phyloP scores from a whole-genome alignment of 2,797 vertebrate genomes.

The Sebastes taczanowskii region DNA sequence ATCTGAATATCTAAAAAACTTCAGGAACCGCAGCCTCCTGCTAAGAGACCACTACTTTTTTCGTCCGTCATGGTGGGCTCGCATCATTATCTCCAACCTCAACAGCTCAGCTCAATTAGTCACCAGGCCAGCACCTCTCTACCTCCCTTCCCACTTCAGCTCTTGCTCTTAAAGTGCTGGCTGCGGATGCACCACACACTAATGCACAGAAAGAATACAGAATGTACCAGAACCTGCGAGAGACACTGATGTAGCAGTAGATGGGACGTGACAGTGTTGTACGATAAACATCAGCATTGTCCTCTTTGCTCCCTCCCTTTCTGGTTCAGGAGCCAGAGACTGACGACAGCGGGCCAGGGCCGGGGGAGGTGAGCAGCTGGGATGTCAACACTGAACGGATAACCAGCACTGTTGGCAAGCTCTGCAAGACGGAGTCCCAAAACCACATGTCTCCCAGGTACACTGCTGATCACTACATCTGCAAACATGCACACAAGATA shows the following conservation, averaged over 20 bases:
- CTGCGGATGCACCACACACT: background rate
- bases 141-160: background rate
- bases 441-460: slow-evolving; percentile 89
- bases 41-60: slow-evolving; percentile 29
- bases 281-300: slow-evolving; percentile 22
- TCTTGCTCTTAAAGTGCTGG: slow-evolving; percentile 1
- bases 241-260: background rate
- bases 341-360: slow-evolving; percentile 68
- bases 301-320: slow-evolving; percentile 1
- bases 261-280: slow-evolving; percentile 6
- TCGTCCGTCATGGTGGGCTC: slow-evolving; percentile 18
- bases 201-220: background rate
- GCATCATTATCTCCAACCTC: slow-evolving; percentile 46
- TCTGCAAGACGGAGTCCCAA: slow-evolving; percentile 88
- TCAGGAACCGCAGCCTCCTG: slow-evolving; percentile 25
- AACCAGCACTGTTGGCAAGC: slow-evolving; percentile 81
- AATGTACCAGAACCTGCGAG: background rate
- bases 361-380: slow-evolving; percentile 79
- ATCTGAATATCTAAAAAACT: slow-evolving; percentile 41
- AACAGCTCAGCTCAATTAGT: slow-evolving; percentile 33
- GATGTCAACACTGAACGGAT: slow-evolving; percentile 81
- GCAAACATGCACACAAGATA: background rate
- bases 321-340: slow-evolving; percentile 74
- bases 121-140: slow-evolving; percentile 4
- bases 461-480: slow-evolving; percentile 6